A percentile compares a stretch with the other conserved stretches of the same genome.
Conservation (phyloP, 1,140 invertebrate genomes). For the Stegodyphus mimosarum region DNA sequence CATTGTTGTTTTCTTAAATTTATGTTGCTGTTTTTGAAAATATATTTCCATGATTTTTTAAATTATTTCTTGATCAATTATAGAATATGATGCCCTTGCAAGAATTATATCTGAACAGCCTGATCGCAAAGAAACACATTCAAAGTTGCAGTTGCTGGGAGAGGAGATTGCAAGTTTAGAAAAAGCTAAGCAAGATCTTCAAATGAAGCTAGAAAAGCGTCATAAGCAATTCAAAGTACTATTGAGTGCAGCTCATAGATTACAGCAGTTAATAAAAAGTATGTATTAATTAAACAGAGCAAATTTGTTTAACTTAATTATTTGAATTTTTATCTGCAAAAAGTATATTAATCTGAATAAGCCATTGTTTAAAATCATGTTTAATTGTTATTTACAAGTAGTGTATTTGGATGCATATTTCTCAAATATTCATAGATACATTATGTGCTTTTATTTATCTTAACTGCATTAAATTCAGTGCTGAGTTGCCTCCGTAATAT, state of each 20-base stretch:
- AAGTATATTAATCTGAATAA: too few species aligned
- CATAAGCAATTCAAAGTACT: constrained; percentile 90
- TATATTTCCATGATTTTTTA: background rate
- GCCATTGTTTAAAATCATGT: too few species aligned
- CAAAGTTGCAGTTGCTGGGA: constrained; percentile 79
- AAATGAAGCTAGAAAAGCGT: constrained; percentile 81
- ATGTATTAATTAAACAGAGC: background rate
- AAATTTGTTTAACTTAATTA: background rate
- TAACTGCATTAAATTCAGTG: too few species aligned
- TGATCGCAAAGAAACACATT: constrained; percentile 84
- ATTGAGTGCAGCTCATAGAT: constrained; percentile 69
- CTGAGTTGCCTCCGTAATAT: too few species aligned
- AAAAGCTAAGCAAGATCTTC: constrained; percentile 73
- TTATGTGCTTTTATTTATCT: too few species aligned
- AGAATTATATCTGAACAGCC: constrained; percentile 91
- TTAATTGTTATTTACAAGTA: too few species aligned
- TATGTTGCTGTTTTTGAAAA: background rate
- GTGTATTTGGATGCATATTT: too few species aligned
- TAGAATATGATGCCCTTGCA: constrained; percentile 92
- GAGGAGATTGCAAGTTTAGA: constrained; percentile 78
- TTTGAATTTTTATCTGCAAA: too few species aligned
- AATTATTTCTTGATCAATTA: constrained; percentile 64
- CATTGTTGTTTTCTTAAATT: too few species aligned
- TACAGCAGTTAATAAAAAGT: constrained; percentile 19
- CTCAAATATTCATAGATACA: too few species aligned